phyloP scores from a whole-genome alignment of 2,888 invertebrate genomes.

The Augiades crinisus region DNA sequence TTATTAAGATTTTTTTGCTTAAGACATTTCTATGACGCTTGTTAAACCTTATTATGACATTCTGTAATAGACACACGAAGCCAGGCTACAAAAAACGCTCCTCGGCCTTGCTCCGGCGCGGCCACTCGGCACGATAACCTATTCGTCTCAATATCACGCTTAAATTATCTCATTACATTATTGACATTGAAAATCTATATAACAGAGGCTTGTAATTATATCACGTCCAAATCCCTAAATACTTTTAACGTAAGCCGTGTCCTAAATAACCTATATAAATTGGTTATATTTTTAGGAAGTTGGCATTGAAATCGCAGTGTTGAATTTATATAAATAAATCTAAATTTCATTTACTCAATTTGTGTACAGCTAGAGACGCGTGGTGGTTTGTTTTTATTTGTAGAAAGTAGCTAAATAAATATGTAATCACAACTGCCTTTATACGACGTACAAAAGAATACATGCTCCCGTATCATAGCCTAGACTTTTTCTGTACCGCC shows the following conservation, averaged over 20 bases:
- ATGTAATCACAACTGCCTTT: too few species aligned
- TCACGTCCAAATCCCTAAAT: conserved; percentile 30
- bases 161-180: conserved; percentile 29
- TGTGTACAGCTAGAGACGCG: too few species aligned
- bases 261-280: conserved; percentile 25
- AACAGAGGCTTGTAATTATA: conserved; percentile 26
- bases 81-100: conserved; percentile 6
- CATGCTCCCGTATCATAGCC: too few species aligned
- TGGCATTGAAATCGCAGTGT: conserved; percentile 9
- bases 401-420: too few species aligned
- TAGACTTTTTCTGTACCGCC: too few species aligned
- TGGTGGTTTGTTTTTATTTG: too few species aligned
- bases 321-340: neutral
- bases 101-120: conserved; percentile 29
- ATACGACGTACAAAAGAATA: too few species aligned
- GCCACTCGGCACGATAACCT: conserved; percentile 35
- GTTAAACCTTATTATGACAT: too few species aligned
- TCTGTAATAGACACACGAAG: too few species aligned
- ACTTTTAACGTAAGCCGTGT: conserved; percentile 1
- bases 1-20: conserved; percentile 2
- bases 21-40: neutral
- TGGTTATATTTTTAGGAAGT: conserved; percentile 33
- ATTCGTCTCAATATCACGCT: conserved; percentile 41
- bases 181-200: conserved; percentile 33
- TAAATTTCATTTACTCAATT: neutral